Conservation (phyloP, 2,113 vertebrate species). For the Pterocles orientalis region DNA sequence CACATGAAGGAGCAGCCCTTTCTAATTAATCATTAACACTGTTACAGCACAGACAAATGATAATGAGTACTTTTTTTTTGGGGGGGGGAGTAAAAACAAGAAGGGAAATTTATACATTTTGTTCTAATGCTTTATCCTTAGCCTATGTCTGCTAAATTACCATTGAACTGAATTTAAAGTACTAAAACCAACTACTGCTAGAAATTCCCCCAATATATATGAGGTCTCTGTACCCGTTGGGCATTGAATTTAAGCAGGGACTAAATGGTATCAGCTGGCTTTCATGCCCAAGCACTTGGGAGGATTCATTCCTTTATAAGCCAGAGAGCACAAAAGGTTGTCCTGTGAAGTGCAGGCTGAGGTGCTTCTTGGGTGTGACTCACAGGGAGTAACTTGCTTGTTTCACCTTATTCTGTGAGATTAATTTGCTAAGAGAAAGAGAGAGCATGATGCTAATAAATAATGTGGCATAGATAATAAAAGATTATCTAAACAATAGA, state of each 20-base stretch:
- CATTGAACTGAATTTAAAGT: not conserved
- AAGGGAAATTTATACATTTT: not conserved
- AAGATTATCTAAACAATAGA: constrained; percentile 8
- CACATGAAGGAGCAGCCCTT: not conserved
- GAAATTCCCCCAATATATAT: not conserved
- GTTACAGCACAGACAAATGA: not conserved
- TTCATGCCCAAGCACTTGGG: not conserved
- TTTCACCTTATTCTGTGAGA: not conserved
- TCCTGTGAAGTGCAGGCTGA: not conserved
- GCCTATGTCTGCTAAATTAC: not conserved
- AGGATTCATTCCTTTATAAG: not conserved
- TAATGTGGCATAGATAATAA: not conserved
- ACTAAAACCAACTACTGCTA: not conserved
- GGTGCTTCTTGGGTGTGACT: not conserved
- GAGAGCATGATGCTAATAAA: not conserved
- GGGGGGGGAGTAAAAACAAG: not conserved
- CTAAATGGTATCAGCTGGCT: constrained; percentile 1
- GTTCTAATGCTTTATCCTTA: not conserved
- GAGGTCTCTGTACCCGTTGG: not conserved
- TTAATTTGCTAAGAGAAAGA: not conserved
- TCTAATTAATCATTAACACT: not conserved
- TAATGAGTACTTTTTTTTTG: not conserved
- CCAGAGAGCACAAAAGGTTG: not conserved
- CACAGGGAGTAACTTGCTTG: not conserved
- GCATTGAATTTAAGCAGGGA: not conserved